Conservation (phyloP, 2,797 vertebrate species). For the Alcedo quadribrachys region DNA sequence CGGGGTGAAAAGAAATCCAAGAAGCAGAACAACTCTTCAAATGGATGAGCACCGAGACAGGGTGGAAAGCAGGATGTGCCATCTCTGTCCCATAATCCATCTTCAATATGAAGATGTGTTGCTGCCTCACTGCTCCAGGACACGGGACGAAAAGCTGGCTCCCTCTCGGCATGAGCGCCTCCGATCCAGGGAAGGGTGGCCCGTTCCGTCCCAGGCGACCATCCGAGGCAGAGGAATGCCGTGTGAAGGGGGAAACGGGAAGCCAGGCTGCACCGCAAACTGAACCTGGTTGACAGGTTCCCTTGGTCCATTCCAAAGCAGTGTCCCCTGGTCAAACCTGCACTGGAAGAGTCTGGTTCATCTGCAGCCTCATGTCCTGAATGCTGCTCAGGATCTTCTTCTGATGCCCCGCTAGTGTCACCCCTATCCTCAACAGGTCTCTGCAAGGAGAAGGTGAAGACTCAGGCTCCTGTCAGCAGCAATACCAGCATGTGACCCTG, state of each 20-base stretch:
- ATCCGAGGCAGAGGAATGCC: slow-evolving; percentile 75
- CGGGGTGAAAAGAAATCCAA: slow-evolving; percentile 53
- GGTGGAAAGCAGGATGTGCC: slow-evolving; percentile 55
- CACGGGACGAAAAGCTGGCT: slow-evolving; percentile 53
- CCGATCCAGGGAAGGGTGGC: slow-evolving; percentile 63
- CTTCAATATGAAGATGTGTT: slow-evolving; percentile 84
- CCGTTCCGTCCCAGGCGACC: slow-evolving; percentile 57
- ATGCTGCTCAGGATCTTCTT: slow-evolving; percentile 99
- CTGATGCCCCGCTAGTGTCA: slow-evolving; percentile 96
- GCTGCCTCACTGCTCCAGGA: slow-evolving; percentile 62
- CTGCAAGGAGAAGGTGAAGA: slow-evolving; percentile 73
- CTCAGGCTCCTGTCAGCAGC: background rate
- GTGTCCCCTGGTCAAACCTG: slow-evolving; percentile 91
- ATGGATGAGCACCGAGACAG: slow-evolving; percentile 46
- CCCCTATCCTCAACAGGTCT: slow-evolving; percentile 96
- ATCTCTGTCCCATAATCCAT: slow-evolving; percentile 77
- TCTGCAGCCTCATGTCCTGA: slow-evolving; percentile 99
- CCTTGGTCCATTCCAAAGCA: slow-evolving; percentile 68
- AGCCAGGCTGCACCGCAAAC: slow-evolving; percentile 88
- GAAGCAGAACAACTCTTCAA: slow-evolving; percentile 67
- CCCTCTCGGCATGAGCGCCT: slow-evolving; percentile 42
- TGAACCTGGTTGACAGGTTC: slow-evolving; percentile 72
- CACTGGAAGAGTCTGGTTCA: slow-evolving; percentile 98
- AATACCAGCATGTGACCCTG: background rate
- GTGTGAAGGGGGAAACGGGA: slow-evolving; percentile 66